These are phyloP conservation scores for Abscondita cerata DNA, from an alignment of 2,888 invertebrate genomes.

Conservation along the genomic window DNA sequence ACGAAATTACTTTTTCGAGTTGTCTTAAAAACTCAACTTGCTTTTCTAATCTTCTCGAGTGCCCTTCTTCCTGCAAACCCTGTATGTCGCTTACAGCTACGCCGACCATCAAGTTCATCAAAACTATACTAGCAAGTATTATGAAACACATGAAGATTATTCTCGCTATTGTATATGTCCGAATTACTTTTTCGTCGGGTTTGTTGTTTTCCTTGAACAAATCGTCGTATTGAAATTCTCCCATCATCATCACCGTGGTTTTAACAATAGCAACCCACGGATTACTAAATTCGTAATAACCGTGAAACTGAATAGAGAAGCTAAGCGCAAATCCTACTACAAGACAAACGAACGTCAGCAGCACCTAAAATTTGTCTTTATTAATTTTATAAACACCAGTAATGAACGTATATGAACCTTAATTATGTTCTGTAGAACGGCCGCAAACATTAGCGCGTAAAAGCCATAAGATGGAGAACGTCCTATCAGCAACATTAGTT, in stretches of 20 bases:
- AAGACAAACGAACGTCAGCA: constrained; percentile 62
- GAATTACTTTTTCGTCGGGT: constrained; percentile 16
- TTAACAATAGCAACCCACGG: constrained; percentile 59
- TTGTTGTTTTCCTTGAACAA: constrained; percentile 51
- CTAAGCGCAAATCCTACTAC: constrained; percentile 64
- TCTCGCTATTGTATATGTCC: constrained; percentile 53
- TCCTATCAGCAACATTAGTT: constrained; percentile 63
- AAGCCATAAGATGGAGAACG: constrained; percentile 63
- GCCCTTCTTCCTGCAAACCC: constrained; percentile 48
- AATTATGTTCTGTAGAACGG: constrained; percentile 62
- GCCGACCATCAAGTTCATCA: constrained; percentile 65
- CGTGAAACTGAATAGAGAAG: constrained; percentile 63
- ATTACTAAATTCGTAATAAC: constrained; percentile 55
- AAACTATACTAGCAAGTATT: constrained; percentile 62
- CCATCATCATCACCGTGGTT: constrained; percentile 67
- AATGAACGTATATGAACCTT: constrained; percentile 53
- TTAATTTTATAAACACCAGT: constrained; percentile 9
- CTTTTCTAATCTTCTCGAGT: constrained; percentile 53
- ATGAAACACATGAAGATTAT: constrained; percentile 62
- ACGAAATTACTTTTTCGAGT: constrained; percentile 51
- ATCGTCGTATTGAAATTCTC: constrained; percentile 62
- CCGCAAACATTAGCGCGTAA: constrained; percentile 65
- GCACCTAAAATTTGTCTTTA: constrained; percentile 52
- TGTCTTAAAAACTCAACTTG: constrained; percentile 56
- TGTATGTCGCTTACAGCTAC: constrained; percentile 64